A percentile compares a stretch with the other conserved stretches of the same genome.
Evolutionary conservation across 2,113 vertebrate species (phyloP).

Genomic region (Ceyx cyanopectus): DNA sequence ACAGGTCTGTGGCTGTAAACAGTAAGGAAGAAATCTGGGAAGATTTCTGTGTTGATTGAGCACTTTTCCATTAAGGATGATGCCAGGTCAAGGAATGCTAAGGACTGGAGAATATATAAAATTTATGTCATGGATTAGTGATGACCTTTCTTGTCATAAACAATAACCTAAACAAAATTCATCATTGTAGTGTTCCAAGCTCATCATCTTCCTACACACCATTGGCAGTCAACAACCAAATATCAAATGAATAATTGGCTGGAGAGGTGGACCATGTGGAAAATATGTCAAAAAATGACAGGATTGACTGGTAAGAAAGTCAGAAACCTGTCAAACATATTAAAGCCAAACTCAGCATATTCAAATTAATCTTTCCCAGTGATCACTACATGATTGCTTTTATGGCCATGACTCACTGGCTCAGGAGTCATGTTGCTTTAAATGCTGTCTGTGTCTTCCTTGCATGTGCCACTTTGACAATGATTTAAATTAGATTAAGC

Average conservation of each 20-base stretch:
- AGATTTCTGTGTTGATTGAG: fast-evolving
- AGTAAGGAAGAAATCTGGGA: background rate
- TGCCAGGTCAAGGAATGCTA: background rate
- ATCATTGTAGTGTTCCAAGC: background rate
- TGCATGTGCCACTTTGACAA: constrained; percentile 1
- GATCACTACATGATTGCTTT: background rate
- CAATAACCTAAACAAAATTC: background rate
- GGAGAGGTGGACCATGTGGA: background rate
- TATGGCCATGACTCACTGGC: background rate
- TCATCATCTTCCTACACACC: background rate
- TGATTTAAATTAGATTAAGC: constrained; percentile 17
- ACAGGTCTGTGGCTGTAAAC: background rate
- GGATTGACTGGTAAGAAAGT: background rate
- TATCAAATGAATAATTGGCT: background rate
- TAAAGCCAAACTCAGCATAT: background rate
- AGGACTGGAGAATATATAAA: background rate
- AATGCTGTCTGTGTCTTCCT: background rate
- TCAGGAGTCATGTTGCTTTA: background rate
- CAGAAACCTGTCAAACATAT: background rate
- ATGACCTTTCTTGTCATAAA: background rate
- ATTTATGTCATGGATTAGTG: background rate
- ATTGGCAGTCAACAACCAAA: background rate
- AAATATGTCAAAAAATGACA: background rate
- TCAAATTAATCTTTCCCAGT: background rate
- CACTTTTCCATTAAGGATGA: background rate